phyloP scores from a whole-genome alignment of 2,888 invertebrate species.

The Amblyjoppa proteus region DNA sequence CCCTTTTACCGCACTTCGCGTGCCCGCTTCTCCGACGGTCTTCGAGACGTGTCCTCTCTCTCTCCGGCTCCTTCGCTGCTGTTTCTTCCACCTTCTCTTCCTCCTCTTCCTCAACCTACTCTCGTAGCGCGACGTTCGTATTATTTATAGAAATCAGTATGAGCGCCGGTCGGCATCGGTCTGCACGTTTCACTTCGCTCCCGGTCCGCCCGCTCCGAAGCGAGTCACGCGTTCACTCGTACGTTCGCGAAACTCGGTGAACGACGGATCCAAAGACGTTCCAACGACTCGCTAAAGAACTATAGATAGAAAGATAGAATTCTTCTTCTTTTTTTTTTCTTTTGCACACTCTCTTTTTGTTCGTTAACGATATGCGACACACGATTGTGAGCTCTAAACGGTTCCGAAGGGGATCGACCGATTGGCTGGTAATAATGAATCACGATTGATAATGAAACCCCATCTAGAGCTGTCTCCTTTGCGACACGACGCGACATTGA shows the following conservation, averaged over 20 bases:
- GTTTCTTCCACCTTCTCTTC: constrained; percentile 66
- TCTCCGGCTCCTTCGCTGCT: constrained; percentile 67
- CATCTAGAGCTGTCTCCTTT: neutral
- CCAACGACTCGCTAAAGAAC: no score
- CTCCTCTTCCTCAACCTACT: constrained; percentile 70
- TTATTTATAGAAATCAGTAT: constrained; percentile 84
- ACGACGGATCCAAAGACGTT: neutral
- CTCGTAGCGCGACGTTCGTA: constrained; percentile 75
- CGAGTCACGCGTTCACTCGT: constrained; percentile 3
- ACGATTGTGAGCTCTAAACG: constrained; percentile 31
- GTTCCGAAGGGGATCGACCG: constrained; percentile 5
- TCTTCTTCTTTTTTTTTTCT: no score
- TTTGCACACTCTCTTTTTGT: neutral
- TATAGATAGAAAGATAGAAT: no score
- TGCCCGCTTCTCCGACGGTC: constrained; percentile 8
- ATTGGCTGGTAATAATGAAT: constrained; percentile 34
- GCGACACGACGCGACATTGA: neutral
- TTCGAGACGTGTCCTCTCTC: constrained; percentile 43
- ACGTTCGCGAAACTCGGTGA: neutral
- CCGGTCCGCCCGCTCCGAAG: constrained; percentile 21
- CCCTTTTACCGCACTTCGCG: constrained; percentile 29
- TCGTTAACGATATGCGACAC: neutral
- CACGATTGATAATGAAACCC: constrained; percentile 16
- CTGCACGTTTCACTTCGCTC: constrained; percentile 72
- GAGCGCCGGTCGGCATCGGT: constrained; percentile 81